phyloP scores from a whole-genome alignment of 2,113 vertebrate species.

The Jaculus jaculus region DNA sequence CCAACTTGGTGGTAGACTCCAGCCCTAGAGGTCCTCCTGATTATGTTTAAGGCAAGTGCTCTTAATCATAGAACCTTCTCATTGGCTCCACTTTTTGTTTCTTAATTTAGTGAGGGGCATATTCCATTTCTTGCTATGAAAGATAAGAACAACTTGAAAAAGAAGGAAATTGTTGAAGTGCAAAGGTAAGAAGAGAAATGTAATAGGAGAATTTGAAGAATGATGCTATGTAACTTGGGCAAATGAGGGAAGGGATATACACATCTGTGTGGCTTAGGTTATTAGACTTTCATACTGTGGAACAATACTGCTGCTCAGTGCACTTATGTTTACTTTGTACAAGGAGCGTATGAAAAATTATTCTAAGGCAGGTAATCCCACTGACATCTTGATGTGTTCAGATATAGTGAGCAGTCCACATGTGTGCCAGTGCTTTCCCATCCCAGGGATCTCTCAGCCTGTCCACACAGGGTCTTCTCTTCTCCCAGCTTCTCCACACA shows the following conservation, averaged over 20 bases:
- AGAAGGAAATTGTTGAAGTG: neutral
- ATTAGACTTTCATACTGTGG: neutral
- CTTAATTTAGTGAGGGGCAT: neutral
- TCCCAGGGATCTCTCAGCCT: neutral
- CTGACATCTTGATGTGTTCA: neutral
- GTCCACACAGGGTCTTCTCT: too few species aligned
- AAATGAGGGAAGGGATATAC: neutral
- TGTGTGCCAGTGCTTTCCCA: neutral
- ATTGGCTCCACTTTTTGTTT: neutral
- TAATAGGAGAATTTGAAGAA: neutral
- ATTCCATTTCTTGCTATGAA: neutral
- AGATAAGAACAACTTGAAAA: neutral
- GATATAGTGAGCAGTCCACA: too few species aligned
- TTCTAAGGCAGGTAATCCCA: constrained; percentile 48
- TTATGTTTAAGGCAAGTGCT: too few species aligned
- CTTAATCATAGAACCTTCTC: too few species aligned
- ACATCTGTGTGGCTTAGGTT: neutral
- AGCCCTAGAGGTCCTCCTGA: too few species aligned
- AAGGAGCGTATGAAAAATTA: constrained; percentile 19
- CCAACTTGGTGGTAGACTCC: too few species aligned
- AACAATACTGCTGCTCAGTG: neutral
- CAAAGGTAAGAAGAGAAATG: neutral
- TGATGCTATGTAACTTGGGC: neutral
- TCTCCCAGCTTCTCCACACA: neutral
- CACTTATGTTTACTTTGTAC: neutral